phyloP scores from a whole-genome alignment of 2,113 vertebrate species.

The Fregata magnificens region DNA sequence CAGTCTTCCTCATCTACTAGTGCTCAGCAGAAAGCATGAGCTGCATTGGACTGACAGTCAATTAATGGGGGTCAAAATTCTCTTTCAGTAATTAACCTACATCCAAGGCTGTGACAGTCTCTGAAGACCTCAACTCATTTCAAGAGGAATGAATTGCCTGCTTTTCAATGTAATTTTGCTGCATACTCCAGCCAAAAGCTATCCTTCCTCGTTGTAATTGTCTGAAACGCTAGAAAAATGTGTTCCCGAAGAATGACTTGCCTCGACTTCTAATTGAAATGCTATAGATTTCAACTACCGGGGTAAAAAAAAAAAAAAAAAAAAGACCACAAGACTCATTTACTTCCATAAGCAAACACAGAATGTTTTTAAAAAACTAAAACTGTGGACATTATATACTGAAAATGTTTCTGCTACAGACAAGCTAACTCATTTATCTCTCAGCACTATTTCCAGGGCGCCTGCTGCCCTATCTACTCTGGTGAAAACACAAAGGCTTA shows the following conservation, averaged over 20 bases:
- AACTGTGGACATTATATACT: neutral
- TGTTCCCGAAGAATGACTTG: neutral
- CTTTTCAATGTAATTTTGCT: neutral
- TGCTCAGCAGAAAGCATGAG: neutral
- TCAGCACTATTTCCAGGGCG: neutral
- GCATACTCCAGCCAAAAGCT: neutral
- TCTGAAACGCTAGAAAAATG: neutral
- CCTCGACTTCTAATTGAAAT: neutral
- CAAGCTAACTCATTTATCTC: neutral
- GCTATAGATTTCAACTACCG: neutral
- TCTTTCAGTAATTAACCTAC: neutral
- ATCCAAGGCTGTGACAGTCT: accelerated
- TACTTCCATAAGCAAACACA: neutral
- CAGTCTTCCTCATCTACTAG: neutral
- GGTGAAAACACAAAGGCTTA: neutral
- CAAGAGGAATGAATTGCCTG: neutral
- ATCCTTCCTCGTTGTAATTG: neutral
- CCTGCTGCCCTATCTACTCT: neutral
- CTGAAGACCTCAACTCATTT: neutral
- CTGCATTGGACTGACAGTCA: neutral
- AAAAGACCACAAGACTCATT: neutral
- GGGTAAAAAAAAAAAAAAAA: neutral
- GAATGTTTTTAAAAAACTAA: neutral
- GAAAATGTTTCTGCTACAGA: neutral
- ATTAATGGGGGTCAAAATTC: neutral